Evolutionary conservation across 1,140 invertebrate genomes (phyloP), one percentile per base, ranked within the genome.

Genomic region (Argopecten irradians): DNA sequence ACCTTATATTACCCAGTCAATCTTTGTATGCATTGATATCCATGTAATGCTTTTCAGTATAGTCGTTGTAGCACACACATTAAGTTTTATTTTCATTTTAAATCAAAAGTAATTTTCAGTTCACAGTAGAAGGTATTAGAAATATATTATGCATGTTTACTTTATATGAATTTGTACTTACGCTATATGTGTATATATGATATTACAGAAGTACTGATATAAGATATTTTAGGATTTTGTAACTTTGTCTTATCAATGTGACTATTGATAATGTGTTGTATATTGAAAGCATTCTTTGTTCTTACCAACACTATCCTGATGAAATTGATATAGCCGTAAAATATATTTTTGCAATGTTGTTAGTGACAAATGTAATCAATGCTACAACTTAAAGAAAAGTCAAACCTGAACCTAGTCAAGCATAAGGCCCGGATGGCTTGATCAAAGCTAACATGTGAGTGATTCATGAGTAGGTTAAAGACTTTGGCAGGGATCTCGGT

Each of bases 201-300:
- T 71, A 5, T 28, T 71, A n/a, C 55, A n/a, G 28, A 71, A n/a
- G 55, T 71, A 71, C n/a, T 3, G 22, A 71, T 71, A 71, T 71
- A 71, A 46, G 5, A 39, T 39, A 39, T 39, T 39, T 39, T 71
- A 28, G n/a, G 5, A 71, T 11, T 71, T 16, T 71, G 1, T 71
- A 39, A 13, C 36, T 8, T 71, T 5, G n/a, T 71, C 19, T 39
- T 39, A 39, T 39, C 28, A 28, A 71, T 71, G 55, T 28, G 16
- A 71, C 19, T 11, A 19, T 16, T 28, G 8, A 16, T 71, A n/a
- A 71, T 28, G 22, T 39, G 5, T 28, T 71, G n/a, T 71, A 5
- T 16, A 16, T 71, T 71, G 55, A 71, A 71, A 71, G 55, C 55
- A 71, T 71, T 71, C 55, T 71, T 71, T 71, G 55, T 71, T 71